Percentiles rank a stretch among this genome's conserved stretches.
These are phyloP conservation scores for Macropus fuliginosus DNA, from an alignment of 2,797 vertebrate genomes.

Conservation along the genomic window DNA sequence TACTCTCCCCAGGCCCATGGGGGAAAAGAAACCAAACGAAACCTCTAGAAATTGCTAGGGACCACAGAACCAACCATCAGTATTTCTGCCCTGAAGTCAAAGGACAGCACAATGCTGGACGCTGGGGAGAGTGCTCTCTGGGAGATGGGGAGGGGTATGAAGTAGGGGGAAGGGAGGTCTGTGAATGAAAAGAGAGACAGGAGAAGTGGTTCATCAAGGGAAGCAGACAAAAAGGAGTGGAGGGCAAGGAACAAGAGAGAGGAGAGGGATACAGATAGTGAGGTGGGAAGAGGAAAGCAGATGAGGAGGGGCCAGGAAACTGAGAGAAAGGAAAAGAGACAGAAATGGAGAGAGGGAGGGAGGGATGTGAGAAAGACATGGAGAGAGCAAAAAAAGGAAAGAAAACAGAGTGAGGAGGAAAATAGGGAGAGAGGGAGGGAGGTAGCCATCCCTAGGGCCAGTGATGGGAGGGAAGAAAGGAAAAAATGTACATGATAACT, in stretches of 20 bases:
- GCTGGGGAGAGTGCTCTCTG: neutral
- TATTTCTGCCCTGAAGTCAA: neutral
- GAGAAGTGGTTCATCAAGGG: neutral
- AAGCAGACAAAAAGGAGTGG: neutral
- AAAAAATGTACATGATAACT: neutral
- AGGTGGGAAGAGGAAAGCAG: neutral
- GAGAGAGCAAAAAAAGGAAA: neutral
- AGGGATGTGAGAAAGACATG: neutral
- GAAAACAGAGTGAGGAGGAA: too few relatives aligned
- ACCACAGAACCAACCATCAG: neutral
- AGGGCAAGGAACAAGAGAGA: neutral
- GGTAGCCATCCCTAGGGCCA: neutral
- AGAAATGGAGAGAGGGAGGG: neutral
- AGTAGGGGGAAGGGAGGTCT: neutral
- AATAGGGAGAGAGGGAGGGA: neutral
- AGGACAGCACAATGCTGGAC: neutral
- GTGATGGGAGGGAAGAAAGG: rapidly evolving
- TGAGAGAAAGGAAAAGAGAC: neutral
- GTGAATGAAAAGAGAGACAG: neutral
- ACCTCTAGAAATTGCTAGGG: neutral
- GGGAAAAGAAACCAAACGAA: neutral
- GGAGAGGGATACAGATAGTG: neutral
- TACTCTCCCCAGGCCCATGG: neutral
- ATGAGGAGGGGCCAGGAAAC: neutral
- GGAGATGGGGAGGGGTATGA: neutral